These are phyloP conservation scores for Mesorhabditis spiculigera DNA, from an alignment of 2,888 invertebrate genomes.

Conservation along the genomic window DNA sequence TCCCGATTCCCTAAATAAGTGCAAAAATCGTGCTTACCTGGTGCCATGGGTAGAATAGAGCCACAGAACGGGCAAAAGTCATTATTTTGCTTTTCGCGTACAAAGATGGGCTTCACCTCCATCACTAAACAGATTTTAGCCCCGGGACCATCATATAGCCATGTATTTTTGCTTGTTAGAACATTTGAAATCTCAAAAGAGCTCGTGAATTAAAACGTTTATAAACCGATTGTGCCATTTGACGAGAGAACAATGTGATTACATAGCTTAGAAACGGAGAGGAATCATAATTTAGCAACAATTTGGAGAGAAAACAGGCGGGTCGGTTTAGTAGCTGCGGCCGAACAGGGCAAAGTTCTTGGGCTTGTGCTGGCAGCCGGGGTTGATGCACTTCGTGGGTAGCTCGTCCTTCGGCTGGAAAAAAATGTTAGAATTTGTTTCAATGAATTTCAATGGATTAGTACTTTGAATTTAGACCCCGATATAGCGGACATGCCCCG, in stretches of 20 bases:
- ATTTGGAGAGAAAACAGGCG: background rate
- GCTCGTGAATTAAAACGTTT: too few relatives aligned
- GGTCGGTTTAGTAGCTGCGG: constrained; percentile 77
- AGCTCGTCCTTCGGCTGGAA: constrained; percentile 37
- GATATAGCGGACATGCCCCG: too few relatives aligned
- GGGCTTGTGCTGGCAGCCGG: constrained; percentile 76
- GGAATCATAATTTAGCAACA: background rate
- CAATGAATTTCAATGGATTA: too few relatives aligned
- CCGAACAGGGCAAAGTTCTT: constrained; percentile 88
- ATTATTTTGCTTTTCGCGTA: constrained; percentile 10
- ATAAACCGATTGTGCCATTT: too few relatives aligned
- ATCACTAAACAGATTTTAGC: too few relatives aligned
- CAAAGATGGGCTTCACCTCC: too few relatives aligned
- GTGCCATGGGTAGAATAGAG: constrained; percentile 76
- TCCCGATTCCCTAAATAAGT: background rate
- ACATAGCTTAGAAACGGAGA: background rate
- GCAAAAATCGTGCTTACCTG: constrained; percentile 60
- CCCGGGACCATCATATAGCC: too few relatives aligned
- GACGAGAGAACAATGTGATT: too few relatives aligned
- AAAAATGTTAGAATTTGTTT: background rate
- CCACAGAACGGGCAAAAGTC: constrained; percentile 81
- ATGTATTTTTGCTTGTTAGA: too few relatives aligned
- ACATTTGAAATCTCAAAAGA: too few relatives aligned
- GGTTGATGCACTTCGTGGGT: constrained; percentile 76
- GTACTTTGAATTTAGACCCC: too few relatives aligned